Base-by-base conservation (phyloP, 2,113 vertebrate species). In the Holacanthus passer region DNA sequence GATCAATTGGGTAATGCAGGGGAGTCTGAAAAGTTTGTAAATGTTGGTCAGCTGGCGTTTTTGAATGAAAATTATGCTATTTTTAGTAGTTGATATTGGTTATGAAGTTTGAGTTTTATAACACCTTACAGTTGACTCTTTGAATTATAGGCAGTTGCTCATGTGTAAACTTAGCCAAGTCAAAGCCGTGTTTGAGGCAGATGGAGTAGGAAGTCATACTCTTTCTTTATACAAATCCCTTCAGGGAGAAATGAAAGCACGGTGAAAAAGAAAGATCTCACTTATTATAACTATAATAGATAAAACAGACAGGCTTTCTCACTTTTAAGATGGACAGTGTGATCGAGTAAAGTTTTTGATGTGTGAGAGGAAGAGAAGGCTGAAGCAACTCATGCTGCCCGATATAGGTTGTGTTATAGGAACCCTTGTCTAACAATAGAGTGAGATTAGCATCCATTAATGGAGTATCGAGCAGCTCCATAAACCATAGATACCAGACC, bases 1-100 rank as follows among this genome's bases (percentile, higher is more conserved):
- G 97, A 98, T 5, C 84, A 89, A 0, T 85, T 94, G 1, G 97
- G 97, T 98, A 93, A 92, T 60, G 52, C 48, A 72, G 29, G 14
- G 70, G 64, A 22, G 77, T 60, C 45, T 73, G 39, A 45, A 39
- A 72, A 77, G 32, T 64, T 66, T 71, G 24, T 59, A 64, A 69
- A 29, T 75, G 47, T 73, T 77, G n/a, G 58, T 75, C 62, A 72
- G n/a, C 29, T 76, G 17, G 24, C 6, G 79, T 64, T 78, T 48
- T 60, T 35, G 37, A 47, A 64, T 64, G n/a, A 76, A 85, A 48
- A n/a, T 78, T 62, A 6, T 19, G 0, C 62, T 75, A 20, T 86
- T 83, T 84, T 74, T 47, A 59, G 31, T 39, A 22, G 22, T 65
- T n/a, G 27, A 6, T 39, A 41, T 35, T 50, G 24, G 32, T 64